Percentiles rank a stretch among this genome's conserved stretches.
Conservation (phyloP, 30 jellyfish, hydroid and myxozoan genomes). For the Chironex yamaguchii region DNA sequence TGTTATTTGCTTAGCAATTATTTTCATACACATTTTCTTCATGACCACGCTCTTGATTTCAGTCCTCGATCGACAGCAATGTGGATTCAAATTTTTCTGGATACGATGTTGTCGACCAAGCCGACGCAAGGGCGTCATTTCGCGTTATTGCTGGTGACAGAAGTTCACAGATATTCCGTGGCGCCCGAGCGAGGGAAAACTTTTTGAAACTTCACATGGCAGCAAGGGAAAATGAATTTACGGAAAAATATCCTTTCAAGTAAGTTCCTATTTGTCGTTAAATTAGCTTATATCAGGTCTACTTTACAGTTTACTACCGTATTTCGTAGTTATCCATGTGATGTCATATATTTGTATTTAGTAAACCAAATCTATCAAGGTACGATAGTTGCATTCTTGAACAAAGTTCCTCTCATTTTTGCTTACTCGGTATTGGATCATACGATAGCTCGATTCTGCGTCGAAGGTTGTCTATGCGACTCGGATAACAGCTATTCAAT, state of each 20-base stretch:
- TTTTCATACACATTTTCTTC: too few species aligned
- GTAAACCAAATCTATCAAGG: neutral
- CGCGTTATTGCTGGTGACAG: constrained; percentile 50
- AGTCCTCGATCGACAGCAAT: neutral
- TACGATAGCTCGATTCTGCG: too few species aligned
- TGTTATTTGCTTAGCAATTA: too few species aligned
- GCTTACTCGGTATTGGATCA: too few species aligned
- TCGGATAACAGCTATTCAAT: too few species aligned
- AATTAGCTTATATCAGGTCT: too few species aligned
- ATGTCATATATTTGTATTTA: neutral
- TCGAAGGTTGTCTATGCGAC: too few species aligned
- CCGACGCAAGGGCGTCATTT: constrained; percentile 58
- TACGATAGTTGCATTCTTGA: neutral
- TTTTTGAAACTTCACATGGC: constrained; percentile 84
- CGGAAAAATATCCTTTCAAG: constrained; percentile 87
- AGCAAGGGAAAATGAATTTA: constrained; percentile 87
- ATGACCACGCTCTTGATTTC: neutral
- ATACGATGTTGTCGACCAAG: constrained; percentile 81
- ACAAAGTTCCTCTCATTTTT: neutral
- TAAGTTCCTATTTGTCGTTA: constrained; percentile 2
- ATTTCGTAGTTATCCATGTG: neutral
- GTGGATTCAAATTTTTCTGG: too few species aligned
- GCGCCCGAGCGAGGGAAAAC: constrained; percentile 91
- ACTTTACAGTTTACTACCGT: too few species aligned
- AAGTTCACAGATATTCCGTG: constrained; percentile 48